phyloP scores from a whole-genome alignment of 2,113 vertebrate genomes.

The Melospiza melodia region DNA sequence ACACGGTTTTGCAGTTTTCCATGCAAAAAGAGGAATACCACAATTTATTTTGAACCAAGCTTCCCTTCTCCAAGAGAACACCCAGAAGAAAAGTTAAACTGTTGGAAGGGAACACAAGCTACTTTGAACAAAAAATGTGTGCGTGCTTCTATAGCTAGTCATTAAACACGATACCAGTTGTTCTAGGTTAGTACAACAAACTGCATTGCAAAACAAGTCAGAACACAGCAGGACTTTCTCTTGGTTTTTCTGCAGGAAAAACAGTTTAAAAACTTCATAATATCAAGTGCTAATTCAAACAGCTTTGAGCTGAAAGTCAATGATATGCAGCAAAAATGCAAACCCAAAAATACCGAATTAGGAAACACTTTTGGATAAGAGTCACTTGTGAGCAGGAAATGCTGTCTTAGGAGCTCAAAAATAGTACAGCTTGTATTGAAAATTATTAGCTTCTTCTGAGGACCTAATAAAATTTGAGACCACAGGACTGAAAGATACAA shows the following conservation, averaged over 20 bases:
- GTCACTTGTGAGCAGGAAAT: constrained; percentile 44
- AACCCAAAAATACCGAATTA: background rate
- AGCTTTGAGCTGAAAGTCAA: constrained; percentile 48
- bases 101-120: background rate
- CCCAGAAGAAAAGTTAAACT: background rate
- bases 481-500: background rate
- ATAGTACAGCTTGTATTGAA: background rate
- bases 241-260: background rate
- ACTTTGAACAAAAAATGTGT: background rate
- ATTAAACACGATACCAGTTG: accelerated
- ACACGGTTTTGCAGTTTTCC: background rate
- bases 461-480: background rate
- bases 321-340: constrained; percentile 1
- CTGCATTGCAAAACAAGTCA: background rate
- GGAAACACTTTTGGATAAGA: constrained; percentile 36
- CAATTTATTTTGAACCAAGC: background rate
- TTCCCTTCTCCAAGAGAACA: background rate
- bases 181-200: background rate
- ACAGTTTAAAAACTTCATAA: background rate
- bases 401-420: background rate
- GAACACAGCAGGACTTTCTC: background rate
- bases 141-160: background rate
- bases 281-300: constrained; percentile 20
- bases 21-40: background rate
- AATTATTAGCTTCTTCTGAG: background rate